Conservation (phyloP, 2,888 invertebrate species). For the Neoaliturus tenellus region DNA sequence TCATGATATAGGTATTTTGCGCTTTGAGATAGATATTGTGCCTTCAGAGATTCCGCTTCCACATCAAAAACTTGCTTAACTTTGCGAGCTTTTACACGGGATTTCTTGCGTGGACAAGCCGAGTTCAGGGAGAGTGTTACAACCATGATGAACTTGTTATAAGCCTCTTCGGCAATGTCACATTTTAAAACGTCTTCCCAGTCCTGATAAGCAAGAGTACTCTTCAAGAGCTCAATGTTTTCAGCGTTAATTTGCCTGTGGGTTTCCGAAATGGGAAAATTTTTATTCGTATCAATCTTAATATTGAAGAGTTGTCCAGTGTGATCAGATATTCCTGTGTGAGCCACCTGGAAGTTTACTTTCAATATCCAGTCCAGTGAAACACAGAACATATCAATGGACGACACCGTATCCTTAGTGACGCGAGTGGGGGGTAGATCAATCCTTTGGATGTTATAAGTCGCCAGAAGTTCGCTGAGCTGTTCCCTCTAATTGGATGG, state of each 20-base stretch:
- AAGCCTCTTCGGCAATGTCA: not conserved
- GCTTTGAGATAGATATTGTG: too few relatives aligned
- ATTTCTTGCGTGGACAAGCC: too few relatives aligned
- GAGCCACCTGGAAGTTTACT: slow-evolving; percentile 7
- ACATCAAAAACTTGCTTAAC: too few relatives aligned
- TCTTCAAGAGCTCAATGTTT: not conserved
- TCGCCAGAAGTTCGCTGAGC: not conserved
- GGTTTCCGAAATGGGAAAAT: not conserved
- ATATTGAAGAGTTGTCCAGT: not conserved
- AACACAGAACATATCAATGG: not conserved
- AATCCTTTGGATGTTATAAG: not conserved
- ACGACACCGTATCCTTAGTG: not conserved
- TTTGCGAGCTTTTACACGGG: too few relatives aligned
- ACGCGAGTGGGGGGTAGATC: not conserved
- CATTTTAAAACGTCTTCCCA: not conserved
- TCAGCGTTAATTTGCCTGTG: not conserved
- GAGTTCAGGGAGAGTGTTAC: slow-evolving; percentile 5
- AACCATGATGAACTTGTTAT: slow-evolving; percentile 7
- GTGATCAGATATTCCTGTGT: not conserved
- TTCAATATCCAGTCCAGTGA: not conserved
- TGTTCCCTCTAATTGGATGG: not conserved
- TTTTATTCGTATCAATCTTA: not conserved
- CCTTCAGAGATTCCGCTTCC: too few relatives aligned
- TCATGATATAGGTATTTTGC: too few relatives aligned
- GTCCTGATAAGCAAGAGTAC: not conserved